These are phyloP conservation scores for Drosophila mercatorum DNA, from an alignment of 2,888 invertebrate genomes.

Conservation along the genomic window DNA sequence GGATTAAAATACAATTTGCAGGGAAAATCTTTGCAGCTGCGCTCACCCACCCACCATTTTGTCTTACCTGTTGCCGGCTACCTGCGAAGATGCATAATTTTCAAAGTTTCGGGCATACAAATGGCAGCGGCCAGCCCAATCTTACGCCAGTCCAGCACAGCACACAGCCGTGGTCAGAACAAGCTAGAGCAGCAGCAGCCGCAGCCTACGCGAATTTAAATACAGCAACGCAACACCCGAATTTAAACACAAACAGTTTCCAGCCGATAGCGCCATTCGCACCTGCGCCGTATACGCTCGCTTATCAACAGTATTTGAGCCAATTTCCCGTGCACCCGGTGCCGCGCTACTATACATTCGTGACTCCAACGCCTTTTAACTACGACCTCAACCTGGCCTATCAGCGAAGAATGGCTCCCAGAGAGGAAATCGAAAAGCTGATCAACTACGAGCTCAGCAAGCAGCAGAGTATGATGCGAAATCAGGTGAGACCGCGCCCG, in stretches of 20 bases:
- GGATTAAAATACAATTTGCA: constrained; percentile 18
- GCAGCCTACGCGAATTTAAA: neutral
- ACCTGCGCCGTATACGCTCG: neutral
- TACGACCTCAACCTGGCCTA: neutral
- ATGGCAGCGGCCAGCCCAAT: constrained; percentile 3
- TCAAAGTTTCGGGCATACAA: constrained; percentile 21
- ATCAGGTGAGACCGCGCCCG: constrained; percentile 10
- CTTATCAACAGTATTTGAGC: constrained; percentile 8
- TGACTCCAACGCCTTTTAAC: neutral
- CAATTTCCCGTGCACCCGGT: constrained; percentile 8
- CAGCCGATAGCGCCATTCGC: constrained; percentile 11
- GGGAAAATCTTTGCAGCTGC: constrained; percentile 26
- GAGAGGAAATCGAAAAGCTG: constrained; percentile 53
- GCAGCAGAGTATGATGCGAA: constrained; percentile 38
- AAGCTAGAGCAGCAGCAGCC: neutral
- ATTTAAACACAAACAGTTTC: neutral
- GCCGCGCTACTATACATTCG: constrained; percentile 5
- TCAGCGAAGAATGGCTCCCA: neutral
- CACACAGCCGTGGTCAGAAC: constrained; percentile 4
- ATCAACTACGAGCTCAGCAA: constrained; percentile 51
- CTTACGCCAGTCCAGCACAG: constrained; percentile 21
- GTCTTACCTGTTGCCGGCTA: constrained; percentile 24
- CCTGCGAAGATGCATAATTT: constrained; percentile 18
- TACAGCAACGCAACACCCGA: neutral
- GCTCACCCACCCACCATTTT: neutral